Evolutionary conservation across 2,888 invertebrate genomes (phyloP).

Genomic region (Flexamia atlantica): DNA sequence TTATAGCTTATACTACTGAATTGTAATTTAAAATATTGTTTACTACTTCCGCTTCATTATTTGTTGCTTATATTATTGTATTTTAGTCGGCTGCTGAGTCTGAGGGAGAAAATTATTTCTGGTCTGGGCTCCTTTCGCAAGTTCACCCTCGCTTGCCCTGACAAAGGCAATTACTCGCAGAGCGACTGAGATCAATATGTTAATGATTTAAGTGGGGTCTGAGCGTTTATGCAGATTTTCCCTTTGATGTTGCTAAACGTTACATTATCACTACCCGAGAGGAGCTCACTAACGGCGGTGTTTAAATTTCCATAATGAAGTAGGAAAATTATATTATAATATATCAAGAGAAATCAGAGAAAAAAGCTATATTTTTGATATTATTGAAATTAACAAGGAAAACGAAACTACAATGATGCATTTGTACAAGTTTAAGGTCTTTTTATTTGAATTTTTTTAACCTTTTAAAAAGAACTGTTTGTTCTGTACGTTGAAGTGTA

Average conservation of each 20-base stretch:
- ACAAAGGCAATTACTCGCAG: constrained; percentile 26
- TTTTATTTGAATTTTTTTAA: too few species aligned
- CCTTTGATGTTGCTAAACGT: constrained; percentile 32
- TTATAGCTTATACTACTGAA: too few species aligned
- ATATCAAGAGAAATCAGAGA: not conserved
- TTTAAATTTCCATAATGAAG: not conserved
- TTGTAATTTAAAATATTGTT: too few species aligned
- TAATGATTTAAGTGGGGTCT: constrained; percentile 38
- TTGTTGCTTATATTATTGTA: too few species aligned
- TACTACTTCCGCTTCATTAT: too few species aligned
- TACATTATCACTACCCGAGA: not conserved
- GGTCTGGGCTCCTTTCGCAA: not conserved
- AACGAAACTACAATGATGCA: too few species aligned
- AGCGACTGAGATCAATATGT: constrained; percentile 33
- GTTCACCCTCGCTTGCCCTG: not conserved
- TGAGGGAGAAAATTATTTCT: not conserved
- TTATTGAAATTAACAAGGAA: too few species aligned
- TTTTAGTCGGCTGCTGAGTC: too few species aligned
- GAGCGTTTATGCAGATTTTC: constrained; percentile 42
- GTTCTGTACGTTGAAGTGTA: too few species aligned
- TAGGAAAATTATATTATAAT: not conserved
- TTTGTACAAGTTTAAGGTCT: too few species aligned
- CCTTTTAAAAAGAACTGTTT: too few species aligned
- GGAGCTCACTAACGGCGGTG: not conserved
- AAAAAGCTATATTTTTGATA: too few species aligned